Conservation (phyloP, 2,888 invertebrate genomes). For the Anaspis maculata region DNA sequence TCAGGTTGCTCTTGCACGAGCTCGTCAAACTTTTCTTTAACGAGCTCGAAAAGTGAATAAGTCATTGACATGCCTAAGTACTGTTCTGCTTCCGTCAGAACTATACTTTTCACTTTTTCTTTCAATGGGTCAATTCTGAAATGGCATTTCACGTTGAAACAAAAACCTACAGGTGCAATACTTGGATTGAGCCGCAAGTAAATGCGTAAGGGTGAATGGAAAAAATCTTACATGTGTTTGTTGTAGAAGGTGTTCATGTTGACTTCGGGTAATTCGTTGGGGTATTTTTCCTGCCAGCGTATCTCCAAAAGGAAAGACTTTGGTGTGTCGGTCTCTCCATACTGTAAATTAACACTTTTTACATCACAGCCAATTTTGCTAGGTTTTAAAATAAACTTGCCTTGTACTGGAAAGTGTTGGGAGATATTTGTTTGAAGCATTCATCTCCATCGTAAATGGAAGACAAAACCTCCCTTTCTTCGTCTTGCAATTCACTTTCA, state of each 20-base stretch:
- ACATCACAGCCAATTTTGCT: too few relatives aligned
- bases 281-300: conserved; percentile 79
- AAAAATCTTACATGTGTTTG: conserved; percentile 84
- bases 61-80: conserved; percentile 91
- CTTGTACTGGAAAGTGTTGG: conserved; percentile 84
- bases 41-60: conserved; percentile 84
- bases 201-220: not conserved
- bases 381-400: too few relatives aligned
- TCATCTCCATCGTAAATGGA: conserved; percentile 93
- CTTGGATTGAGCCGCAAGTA: not conserved
- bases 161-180: conserved; percentile 40
- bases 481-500: conserved; percentile 63
- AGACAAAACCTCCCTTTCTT: conserved; percentile 82
- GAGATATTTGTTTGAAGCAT: conserved; percentile 71
- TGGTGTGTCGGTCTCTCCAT: conserved; percentile 66
- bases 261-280: conserved; percentile 69
- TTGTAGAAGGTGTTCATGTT: conserved; percentile 92
- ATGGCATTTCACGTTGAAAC: conserved; percentile 34
- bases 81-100: conserved; percentile 67
- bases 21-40: conserved; percentile 72
- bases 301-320: conserved; percentile 85
- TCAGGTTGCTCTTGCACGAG: conserved; percentile 66
- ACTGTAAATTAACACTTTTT: conserved; percentile 47
- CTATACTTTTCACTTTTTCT: conserved; percentile 53
- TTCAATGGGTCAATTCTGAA: conserved; percentile 64